A percentile compares a stretch with the other conserved stretches of the same genome.
These are phyloP conservation scores for Acropora tenuis DNA, from an alignment of 64 coral and sea anemone genomes.

Conservation along the genomic window DNA sequence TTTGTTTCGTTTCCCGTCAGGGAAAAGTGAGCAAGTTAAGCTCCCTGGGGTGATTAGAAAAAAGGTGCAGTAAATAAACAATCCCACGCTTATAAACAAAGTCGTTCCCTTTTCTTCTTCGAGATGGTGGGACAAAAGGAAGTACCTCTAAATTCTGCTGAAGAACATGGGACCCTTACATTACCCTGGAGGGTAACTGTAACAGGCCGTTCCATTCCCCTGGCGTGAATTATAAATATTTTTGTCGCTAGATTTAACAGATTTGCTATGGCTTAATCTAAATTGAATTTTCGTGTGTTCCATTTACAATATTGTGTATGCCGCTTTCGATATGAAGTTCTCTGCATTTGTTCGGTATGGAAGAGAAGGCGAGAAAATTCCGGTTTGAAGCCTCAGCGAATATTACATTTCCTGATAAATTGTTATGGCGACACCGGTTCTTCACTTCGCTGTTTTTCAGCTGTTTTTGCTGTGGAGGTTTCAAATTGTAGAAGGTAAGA, in stretches of 20 bases:
- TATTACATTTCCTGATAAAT: neutral
- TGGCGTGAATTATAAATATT: neutral
- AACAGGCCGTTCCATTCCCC: neutral
- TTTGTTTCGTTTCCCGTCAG: slow-evolving; percentile 1
- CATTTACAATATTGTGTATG: neutral
- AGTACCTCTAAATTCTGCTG: too few relatives aligned
- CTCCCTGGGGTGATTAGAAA: neutral
- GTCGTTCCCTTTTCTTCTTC: too few relatives aligned
- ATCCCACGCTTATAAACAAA: neutral
- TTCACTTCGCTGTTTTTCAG: slow-evolving; percentile 4
- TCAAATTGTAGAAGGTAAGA: slow-evolving; percentile 32
- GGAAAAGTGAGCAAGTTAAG: neutral
- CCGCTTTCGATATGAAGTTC: neutral
- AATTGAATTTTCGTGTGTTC: neutral
- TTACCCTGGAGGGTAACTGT: too few relatives aligned
- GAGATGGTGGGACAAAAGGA: neutral
- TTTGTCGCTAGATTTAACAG: neutral
- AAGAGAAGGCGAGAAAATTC: neutral
- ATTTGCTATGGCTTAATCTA: neutral
- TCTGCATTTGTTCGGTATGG: neutral
- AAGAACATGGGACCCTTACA: too few relatives aligned
- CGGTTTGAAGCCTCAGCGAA: neutral
- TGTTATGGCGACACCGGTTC: slow-evolving; percentile 38
- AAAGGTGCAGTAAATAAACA: neutral
- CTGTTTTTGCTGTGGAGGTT: slow-evolving; percentile 7